Evolutionary conservation across 2,888 invertebrate species (phyloP).

Genomic region (Trichopria drosophilae): DNA sequence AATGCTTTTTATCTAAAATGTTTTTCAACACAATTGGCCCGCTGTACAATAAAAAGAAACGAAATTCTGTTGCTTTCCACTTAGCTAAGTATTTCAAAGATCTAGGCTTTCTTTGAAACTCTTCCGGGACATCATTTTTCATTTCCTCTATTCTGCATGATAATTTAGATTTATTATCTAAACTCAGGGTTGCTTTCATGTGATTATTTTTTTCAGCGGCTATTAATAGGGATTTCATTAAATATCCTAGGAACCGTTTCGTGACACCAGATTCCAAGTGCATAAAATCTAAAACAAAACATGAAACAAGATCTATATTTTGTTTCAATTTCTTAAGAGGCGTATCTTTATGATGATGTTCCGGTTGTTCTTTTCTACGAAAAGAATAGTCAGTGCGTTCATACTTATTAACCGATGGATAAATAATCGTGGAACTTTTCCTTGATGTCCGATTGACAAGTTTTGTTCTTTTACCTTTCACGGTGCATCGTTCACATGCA

Average conservation of each 20-base stretch:
- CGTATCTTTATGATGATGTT: conserved; percentile 8
- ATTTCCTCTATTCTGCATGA: conserved; percentile 5
- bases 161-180: too few relatives aligned
- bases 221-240: background rate
- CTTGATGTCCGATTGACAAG: background rate
- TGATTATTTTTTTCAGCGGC: too few relatives aligned
- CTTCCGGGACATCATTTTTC: conserved; percentile 26
- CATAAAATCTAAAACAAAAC: conserved; percentile 10
- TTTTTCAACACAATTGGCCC: conserved; percentile 33
- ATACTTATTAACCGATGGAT: background rate
- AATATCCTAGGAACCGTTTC: background rate
- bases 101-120: conserved; percentile 34
- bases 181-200: too few relatives aligned
- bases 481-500: conserved; percentile 10
- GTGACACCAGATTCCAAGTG: conserved; percentile 11
- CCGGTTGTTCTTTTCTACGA: background rate
- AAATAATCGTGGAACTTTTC: conserved; percentile 1
- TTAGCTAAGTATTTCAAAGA: conserved; percentile 19
- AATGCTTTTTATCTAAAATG: conserved; percentile 14
- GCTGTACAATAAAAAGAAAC: conserved; percentile 31
- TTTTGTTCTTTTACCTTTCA: conserved; percentile 1
- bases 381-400: conserved; percentile 5
- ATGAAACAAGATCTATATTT: background rate
- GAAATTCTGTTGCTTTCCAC: conserved; percentile 35
- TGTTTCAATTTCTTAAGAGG: conserved; percentile 4